A percentile compares a stretch with the other conserved stretches of the same genome.
Conservation (phyloP, 2,888 invertebrate genomes). For the Lithodes maja region DNA sequence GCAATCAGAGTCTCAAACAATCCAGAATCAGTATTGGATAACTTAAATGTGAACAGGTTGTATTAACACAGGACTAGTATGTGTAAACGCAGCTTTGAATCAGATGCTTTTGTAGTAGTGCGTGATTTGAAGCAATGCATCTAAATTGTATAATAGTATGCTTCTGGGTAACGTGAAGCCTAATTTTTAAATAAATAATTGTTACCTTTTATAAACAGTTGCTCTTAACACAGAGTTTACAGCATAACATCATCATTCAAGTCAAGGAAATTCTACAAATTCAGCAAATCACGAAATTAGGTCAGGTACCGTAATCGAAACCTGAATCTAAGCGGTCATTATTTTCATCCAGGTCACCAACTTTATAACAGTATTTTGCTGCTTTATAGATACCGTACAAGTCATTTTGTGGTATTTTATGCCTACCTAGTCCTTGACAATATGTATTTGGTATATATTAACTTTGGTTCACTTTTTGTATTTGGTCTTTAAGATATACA, state of each 20-base stretch:
- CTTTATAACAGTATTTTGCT: neutral
- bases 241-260: neutral
- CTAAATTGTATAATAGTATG: neutral
- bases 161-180: conserved; percentile 20
- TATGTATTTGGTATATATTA: neutral
- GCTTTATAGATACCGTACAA: conserved; percentile 14
- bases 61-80: conserved; percentile 39
- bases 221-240: no score
- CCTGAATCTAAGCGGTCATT: neutral
- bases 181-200: neutral
- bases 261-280: neutral
- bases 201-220: no score
- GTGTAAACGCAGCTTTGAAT: neutral
- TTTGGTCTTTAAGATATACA: neutral
- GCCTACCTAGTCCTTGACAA: conserved; percentile 8
- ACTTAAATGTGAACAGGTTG: conserved; percentile 4
- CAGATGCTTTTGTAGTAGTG: neutral
- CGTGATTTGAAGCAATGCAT: neutral
- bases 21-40: conserved; percentile 20
- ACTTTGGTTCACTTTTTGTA: neutral
- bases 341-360: conserved; percentile 4
- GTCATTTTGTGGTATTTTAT: neutral
- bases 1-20: conserved; percentile 33
- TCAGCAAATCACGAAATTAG: neutral
- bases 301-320: neutral